phyloP scores from a whole-genome alignment of 1,140 invertebrate genomes.

The Bursaphelenchus mucronatus region DNA sequence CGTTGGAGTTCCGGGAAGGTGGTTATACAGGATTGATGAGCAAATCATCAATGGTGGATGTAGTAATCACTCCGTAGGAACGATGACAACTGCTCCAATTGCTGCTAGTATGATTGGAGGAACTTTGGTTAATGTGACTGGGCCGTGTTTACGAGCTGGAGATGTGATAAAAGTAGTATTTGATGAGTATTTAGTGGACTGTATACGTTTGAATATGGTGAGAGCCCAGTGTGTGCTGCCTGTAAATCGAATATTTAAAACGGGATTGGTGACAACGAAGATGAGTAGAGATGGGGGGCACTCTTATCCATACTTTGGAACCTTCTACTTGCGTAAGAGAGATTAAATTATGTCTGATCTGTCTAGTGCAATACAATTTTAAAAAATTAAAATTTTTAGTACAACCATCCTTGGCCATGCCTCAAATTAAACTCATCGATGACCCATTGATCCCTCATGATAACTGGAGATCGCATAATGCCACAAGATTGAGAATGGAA shows the following conservation, averaged over 20 bases:
- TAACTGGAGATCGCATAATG: slow-evolving; percentile 40
- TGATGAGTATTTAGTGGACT: slow-evolving; percentile 74
- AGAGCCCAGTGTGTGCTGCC: slow-evolving; percentile 65
- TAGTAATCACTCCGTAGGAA: slow-evolving; percentile 57
- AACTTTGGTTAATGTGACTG: slow-evolving; percentile 86
- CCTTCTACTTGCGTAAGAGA: slow-evolving; percentile 42
- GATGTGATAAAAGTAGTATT: slow-evolving; percentile 85
- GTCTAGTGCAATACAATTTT: slow-evolving; percentile 8
- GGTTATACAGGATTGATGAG: slow-evolving; percentile 89
- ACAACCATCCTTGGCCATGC: slow-evolving; percentile 39
- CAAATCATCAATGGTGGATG: slow-evolving; percentile 85
- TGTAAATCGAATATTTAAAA: slow-evolving; percentile 67
- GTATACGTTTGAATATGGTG: slow-evolving; percentile 76
- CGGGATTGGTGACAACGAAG: slow-evolving; percentile 75
- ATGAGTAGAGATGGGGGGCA: slow-evolving; percentile 67
- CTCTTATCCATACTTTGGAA: slow-evolving; percentile 73
- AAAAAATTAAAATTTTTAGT: slow-evolving; percentile 32
- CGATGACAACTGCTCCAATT: slow-evolving; percentile 81
- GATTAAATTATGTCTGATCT: neutral
- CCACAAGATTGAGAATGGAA: slow-evolving; percentile 35
- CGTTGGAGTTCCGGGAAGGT: slow-evolving; percentile 79
- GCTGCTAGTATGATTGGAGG: slow-evolving; percentile 88
- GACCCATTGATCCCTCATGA: slow-evolving; percentile 34
- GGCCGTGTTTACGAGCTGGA: slow-evolving; percentile 82
- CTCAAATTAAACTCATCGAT: slow-evolving; percentile 41